Percentiles rank a stretch among this genome's conserved stretches.
Conservation (phyloP, 2,888 invertebrate species). For the Hydriomena furcata region DNA sequence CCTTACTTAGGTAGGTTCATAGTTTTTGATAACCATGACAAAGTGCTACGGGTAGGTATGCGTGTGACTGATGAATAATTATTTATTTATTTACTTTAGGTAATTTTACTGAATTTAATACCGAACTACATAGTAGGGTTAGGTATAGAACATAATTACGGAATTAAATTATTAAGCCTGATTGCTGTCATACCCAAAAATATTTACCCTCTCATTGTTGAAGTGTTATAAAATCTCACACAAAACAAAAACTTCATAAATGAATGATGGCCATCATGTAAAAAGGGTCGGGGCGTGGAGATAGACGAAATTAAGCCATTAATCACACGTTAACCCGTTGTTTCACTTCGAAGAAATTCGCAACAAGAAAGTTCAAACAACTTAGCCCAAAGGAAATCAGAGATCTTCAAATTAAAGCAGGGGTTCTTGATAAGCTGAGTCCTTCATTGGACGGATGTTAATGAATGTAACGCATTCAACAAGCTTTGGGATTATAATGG, state of each 20-base stretch:
- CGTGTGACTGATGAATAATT: no score
- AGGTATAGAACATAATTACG: no score
- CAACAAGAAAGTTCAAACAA: constrained; percentile 15
- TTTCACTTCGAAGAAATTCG: constrained; percentile 17
- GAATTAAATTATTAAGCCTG: no score
- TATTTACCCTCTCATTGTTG: not conserved
- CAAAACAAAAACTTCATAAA: constrained; percentile 18
- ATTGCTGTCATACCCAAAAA: no score
- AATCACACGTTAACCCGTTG: constrained; percentile 24
- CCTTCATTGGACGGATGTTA: not conserved
- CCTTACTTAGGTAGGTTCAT: no score
- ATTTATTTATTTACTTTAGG: no score
- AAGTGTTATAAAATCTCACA: not conserved
- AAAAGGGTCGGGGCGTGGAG: constrained; percentile 20
- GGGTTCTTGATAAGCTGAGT: not conserved
- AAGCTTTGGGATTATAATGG: no score
- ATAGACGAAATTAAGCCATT: constrained; percentile 22
- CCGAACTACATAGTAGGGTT: no score
- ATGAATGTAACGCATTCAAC: no score
- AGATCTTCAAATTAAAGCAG: not conserved
- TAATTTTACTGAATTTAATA: no score
- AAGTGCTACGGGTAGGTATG: no score
- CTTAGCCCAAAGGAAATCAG: constrained; percentile 19
- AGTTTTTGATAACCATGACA: no score
- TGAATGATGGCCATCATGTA: constrained; percentile 22